A percentile compares a stretch with the other conserved stretches of the same genome.
These are phyloP conservation scores for Spongilla lacustris DNA, from an alignment of 37 sponge, comb jelly and placozoan species.

Conservation along the genomic window DNA sequence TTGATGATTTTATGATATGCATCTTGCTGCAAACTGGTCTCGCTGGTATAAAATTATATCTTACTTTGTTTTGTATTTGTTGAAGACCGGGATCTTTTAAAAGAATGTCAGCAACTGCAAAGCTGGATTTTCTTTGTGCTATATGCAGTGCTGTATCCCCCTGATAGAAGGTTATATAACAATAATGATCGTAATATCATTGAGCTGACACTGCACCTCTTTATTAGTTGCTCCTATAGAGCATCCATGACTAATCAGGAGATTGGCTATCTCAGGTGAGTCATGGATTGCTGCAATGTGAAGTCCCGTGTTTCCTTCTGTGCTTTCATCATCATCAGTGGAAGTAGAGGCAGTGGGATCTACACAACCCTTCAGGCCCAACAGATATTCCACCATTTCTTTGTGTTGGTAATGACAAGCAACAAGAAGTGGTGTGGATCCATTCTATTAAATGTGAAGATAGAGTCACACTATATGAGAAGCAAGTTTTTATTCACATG, in stretches of 20 bases:
- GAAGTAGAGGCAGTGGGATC: neutral
- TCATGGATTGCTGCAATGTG: conserved; percentile 72
- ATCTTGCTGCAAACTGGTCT: no score
- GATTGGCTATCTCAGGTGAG: conserved; percentile 24
- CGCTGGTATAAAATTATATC: no score
- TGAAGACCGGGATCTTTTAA: neutral
- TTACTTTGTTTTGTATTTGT: neutral
- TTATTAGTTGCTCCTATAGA: neutral
- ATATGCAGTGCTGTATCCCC: conserved; percentile 66
- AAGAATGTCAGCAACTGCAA: conserved; percentile 13
- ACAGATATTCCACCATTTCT: conserved; percentile 12
- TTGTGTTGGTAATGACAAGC: conserved; percentile 52
- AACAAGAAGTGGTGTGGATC: conserved; percentile 43
- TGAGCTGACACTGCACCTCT: conserved; percentile 4
- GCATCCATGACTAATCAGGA: conserved; percentile 16
- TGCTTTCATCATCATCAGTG: neutral
- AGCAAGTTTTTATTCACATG: neutral
- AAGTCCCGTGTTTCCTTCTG: conserved; percentile 40
- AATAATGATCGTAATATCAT: no score
- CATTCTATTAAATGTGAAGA: conserved; percentile 4
- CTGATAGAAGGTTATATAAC: neutral
- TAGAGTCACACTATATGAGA: neutral
- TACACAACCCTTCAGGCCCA: neutral
- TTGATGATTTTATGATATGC: no score
- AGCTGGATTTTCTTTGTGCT: conserved; percentile 40